Percentiles rank a stretch among this genome's conserved stretches.
Conservation (phyloP, 2,888 invertebrate species). For the Latrodectus elegans region DNA sequence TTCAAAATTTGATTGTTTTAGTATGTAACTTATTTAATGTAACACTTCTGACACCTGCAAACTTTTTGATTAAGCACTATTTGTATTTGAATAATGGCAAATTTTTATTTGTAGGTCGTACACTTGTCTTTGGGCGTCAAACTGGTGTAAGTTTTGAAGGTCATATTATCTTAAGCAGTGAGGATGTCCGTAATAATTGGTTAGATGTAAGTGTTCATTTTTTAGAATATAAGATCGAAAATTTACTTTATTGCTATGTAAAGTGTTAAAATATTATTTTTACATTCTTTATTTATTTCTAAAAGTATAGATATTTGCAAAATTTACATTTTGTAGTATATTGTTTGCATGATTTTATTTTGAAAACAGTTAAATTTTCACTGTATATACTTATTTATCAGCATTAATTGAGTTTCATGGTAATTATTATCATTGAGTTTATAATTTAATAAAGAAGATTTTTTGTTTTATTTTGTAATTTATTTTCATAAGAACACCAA, state of each 20-base stretch:
- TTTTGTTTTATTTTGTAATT: no score
- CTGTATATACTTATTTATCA: no score
- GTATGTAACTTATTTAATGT: background rate
- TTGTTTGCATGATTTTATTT: no score
- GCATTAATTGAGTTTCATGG: no score
- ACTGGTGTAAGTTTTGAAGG: constrained; percentile 94
- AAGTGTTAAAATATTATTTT: no score
- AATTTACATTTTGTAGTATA: background rate
- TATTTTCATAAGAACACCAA: no score
- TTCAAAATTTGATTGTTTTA: background rate
- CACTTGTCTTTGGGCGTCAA: constrained; percentile 89
- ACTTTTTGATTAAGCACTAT: background rate
- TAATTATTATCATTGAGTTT: no score
- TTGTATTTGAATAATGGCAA: background rate
- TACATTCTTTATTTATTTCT: background rate
- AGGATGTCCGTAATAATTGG: constrained; percentile 95
- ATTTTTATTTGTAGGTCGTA: constrained; percentile 79
- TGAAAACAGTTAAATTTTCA: no score
- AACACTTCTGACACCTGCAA: background rate
- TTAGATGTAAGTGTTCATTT: constrained; percentile 82
- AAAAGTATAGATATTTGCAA: background rate
- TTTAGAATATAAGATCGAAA: background rate
- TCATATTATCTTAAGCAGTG: constrained; percentile 90
- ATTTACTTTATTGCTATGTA: background rate
- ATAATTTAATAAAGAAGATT: no score